Percentiles rank a stretch among this genome's conserved stretches.
Evolutionary conservation across 2,113 vertebrate genomes (phyloP).

Genomic region (Charadrius vociferus): DNA sequence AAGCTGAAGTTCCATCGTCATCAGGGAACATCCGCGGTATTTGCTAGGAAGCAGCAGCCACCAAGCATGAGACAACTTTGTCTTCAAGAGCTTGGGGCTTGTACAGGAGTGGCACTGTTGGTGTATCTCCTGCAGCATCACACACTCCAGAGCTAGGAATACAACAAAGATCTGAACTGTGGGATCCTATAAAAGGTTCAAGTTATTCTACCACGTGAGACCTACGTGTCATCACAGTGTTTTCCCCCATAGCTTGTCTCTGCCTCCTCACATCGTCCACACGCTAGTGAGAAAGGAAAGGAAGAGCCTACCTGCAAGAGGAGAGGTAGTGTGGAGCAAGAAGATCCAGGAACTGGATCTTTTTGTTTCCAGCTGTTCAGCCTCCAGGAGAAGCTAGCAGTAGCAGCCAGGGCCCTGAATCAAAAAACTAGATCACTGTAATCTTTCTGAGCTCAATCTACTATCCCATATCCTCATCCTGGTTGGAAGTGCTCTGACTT

Average conservation of each 20-base stretch:
- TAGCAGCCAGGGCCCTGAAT: neutral
- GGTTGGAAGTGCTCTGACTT: neutral
- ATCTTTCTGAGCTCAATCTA: neutral
- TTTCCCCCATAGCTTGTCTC: neutral
- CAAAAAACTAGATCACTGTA: neutral
- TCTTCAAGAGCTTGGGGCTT: neutral
- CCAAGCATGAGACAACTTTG: neutral
- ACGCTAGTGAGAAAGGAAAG: neutral
- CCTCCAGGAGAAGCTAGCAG: neutral
- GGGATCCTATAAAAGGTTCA: neutral
- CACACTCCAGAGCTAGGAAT: neutral
- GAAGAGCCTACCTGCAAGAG: neutral
- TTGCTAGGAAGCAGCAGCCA: neutral
- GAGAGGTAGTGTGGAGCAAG: neutral
- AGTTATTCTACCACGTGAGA: neutral
- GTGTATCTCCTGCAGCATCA: neutral
- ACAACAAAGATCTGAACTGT: neutral
- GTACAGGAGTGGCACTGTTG: neutral
- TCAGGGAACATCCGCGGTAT: neutral
- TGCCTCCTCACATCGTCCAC: neutral
- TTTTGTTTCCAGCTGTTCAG: neutral
- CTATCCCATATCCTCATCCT: neutral
- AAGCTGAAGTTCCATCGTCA: neutral
- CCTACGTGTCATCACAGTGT: neutral
- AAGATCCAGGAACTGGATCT: neutral